Evolutionary conservation across 2,888 invertebrate genomes (phyloP), one percentile per base, ranked within the genome.

Genomic region (Bembecia ichneumoniformis): DNA sequence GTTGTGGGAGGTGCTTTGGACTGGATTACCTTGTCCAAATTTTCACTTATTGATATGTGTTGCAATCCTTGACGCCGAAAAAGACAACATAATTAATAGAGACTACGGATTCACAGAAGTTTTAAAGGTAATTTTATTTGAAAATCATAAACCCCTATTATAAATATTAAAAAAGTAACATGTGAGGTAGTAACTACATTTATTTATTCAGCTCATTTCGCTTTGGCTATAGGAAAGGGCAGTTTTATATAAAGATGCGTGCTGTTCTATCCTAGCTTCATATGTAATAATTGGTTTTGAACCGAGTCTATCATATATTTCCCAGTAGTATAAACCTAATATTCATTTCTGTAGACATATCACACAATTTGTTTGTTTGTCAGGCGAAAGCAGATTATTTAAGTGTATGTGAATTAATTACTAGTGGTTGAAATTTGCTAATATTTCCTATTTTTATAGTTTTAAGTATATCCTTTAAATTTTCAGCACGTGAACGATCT

Each of bases 1-100:
- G 69, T 80, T 99, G 54, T 99, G 98, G 98, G 98, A 99, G 87
- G 95, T 97, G 20, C 74, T 99, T 4, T 99, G 98, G 98, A 98
- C 98, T 0, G 94, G 93, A 55, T 82, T 95, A 65, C 98, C 98
- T 0, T 98, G 99, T 71, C 90, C 93, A 56, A 98, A 98, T 80
- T 99, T 98, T 79, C 97, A 98, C 76, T 86, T 99, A 47, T 82
- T 99, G n/a, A 88, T 99, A 49, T 95, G 96, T 69, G 92, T 96
- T 51, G 97, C 98, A 49, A 96, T 99, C 72, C 89, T 99, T 50
- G 97, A 97, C 62, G 91, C 93, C 4, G 96, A 99, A 75, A 95
- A 95, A 62, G 90, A 91, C 53, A 90, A 92, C 16, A 89, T 99
- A n/a, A 96, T 98, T 66, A 94, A 94, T 63, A 95, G 94, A 74